Evolutionary conservation across 1,140 invertebrate species (phyloP).

Genomic region (Bombus difficillimus): DNA sequence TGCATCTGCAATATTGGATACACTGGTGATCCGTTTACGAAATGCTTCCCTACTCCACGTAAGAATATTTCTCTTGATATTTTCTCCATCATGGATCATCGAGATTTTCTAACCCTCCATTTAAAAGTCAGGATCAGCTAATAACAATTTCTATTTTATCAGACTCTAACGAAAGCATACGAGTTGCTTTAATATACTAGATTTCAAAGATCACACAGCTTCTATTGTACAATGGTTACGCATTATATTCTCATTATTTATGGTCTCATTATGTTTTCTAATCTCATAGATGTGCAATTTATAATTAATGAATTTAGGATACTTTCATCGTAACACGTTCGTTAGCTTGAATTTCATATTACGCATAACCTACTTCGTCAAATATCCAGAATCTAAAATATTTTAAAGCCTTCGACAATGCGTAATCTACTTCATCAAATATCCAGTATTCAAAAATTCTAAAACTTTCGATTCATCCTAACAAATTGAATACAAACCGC

Average conservation of each 20-base stretch:
- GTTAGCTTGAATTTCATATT: neutral
- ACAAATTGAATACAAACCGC: neutral
- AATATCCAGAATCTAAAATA: neutral
- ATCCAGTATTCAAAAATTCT: neutral
- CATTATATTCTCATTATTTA: neutral
- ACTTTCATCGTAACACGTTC: neutral
- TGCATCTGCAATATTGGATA: conserved; percentile 82
- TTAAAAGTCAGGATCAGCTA: neutral
- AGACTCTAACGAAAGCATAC: neutral
- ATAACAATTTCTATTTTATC: neutral
- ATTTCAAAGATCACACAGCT: neutral
- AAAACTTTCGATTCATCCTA: neutral
- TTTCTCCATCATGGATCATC: neutral
- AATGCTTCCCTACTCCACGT: conserved; percentile 83
- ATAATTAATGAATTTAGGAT: neutral
- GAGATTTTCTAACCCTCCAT: neutral
- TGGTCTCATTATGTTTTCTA: neutral
- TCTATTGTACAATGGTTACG: neutral
- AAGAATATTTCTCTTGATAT: conserved; percentile 73
- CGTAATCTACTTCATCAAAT: neutral
- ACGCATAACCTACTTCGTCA: neutral
- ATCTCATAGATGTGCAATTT: neutral
- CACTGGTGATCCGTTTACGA: conserved; percentile 83
- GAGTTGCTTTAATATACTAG: neutral
- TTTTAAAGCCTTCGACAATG: neutral